Evolutionary conservation across 2,797 vertebrate species (phyloP).

Genomic region (Passerculus sandwichensis): DNA sequence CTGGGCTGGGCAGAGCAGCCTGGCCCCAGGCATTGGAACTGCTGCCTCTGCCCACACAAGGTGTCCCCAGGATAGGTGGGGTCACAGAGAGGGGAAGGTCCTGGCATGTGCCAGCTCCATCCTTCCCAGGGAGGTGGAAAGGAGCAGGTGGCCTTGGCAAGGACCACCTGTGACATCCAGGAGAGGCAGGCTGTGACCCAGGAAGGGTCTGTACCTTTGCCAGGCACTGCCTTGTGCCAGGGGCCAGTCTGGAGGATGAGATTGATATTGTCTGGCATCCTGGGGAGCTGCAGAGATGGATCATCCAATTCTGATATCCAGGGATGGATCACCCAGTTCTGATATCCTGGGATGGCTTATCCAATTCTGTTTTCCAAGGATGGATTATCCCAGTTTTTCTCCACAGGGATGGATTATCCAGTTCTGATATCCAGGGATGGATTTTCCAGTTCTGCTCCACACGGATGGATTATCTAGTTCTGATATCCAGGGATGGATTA

Average conservation of each 20-base stretch:
- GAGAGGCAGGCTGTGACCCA: no score
- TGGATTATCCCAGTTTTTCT: no score
- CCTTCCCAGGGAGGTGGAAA: not conserved
- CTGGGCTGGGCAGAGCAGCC: not conserved
- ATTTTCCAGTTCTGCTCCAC: no score
- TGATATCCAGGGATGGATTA: no score
- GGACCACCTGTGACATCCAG: not conserved
- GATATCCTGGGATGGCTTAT: no score
- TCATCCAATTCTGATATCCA: no score
- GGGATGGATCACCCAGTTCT: no score
- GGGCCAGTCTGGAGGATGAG: not conserved
- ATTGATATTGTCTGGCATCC: not conserved
- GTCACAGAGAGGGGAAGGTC: not conserved
- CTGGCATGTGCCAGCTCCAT: not conserved
- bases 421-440: no score
- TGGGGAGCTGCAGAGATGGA: no score
- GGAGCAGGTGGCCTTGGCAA: not conserved
- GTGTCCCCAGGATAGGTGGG: not conserved
- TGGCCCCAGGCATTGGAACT: not conserved
- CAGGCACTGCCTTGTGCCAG: not conserved
- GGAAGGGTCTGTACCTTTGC: not conserved
- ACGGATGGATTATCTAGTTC: no score
- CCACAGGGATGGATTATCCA: no score
- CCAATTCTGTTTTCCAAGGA: no score
- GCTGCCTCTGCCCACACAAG: not conserved